Evolutionary conservation across 2,797 vertebrate species (phyloP), one percentile per base, ranked within the genome.

Genomic region (Helostoma temminkii): DNA sequence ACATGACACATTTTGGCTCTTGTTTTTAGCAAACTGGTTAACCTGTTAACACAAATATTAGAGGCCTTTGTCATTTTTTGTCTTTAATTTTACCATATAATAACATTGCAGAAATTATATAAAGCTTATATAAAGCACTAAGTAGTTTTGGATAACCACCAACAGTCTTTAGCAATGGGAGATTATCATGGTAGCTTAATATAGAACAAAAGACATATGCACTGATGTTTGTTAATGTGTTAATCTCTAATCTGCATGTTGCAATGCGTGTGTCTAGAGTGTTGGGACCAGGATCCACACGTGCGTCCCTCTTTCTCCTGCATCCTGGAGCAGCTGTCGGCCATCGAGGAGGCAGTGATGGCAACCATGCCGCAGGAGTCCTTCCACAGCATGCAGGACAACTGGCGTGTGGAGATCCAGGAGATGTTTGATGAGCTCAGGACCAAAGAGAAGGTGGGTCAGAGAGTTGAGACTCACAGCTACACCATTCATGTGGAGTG

Each of bases 301-400:
- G 93, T 98, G 62, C 96, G 97, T 14, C 97, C 97, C 18, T 96
- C 96, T 2, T 99, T 98, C 86, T 94, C 96, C 86, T 93, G 95
- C 88, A 98, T 99, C 91, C 94, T 99, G 90, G 96, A 98, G 84
- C 96, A 98, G 88, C 91, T 99, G 87, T 96, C 95, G 0, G 96
- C 96, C 75, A 96, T 98, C 16, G 97, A 99, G 85, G 95, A 93
- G 89, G 95, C 95, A 0, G 96, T 98, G 79, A 95, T 95, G 95
- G 96, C 96, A 52, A 97, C 97, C 60, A 96, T 99, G 96, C 97
- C 97, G 22, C 97, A 96, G 88, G 97, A 98, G 63, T 99, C 97
- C 53, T 98, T 99, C 77, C 97, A 98, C 89, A 98, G 96, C 80
- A 97, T 99, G 97, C 97, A 98, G 95, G 97, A 99, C 39, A 96